Evolutionary conservation across 1,140 invertebrate genomes (phyloP), one percentile per base, ranked within the genome.

Genomic region (Anagrus nilaparvatae): DNA sequence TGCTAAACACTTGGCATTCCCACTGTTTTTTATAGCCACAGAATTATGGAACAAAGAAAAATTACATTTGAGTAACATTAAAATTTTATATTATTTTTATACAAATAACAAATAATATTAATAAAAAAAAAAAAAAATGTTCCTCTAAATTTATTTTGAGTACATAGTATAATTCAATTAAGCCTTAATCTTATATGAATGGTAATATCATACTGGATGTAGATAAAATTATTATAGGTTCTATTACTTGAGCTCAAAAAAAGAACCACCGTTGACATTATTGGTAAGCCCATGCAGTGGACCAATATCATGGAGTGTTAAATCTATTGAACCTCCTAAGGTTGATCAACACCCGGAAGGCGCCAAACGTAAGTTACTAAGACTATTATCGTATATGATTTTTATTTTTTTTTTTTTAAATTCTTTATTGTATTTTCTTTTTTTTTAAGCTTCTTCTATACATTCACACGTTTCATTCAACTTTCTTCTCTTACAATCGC

Each of bases 211-310:
- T 64, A 64, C 63, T 65, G 56, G 60, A 63, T 63, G 58, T 55
- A 64, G 60, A 55, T 63, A 52, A 63, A 58, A 60, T 64, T 47
- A 51, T 65, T 65, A 29, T 57, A 68, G 65, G 54, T 68, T 68
- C 55, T 61, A 63, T 54, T 68, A 67, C 48, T 47, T 68, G 46
- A 64, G 56, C 41, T 62, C 63, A 35, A 56, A 63, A 5, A 54
- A 61, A 6, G 65, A 63, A 28, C 56, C 61, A 36, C 59, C 63
- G 19, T 51, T 65, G 39, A 67, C 63, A 32, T 49, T 68, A 27
- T 50, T 68, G 32, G 64, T 68, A 39, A 68, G 61, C 48, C 65
- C 65, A 1, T 67, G 65, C 44, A 62, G 54, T 37, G 65, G 64
- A 1, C 58, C 61, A 14, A 67, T 68, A 49, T 57, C 60, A 25